These are phyloP conservation scores for Spongilla lacustris DNA, from an alignment of 37 sponge, comb jelly and placozoan genomes.

Conservation along the genomic window DNA sequence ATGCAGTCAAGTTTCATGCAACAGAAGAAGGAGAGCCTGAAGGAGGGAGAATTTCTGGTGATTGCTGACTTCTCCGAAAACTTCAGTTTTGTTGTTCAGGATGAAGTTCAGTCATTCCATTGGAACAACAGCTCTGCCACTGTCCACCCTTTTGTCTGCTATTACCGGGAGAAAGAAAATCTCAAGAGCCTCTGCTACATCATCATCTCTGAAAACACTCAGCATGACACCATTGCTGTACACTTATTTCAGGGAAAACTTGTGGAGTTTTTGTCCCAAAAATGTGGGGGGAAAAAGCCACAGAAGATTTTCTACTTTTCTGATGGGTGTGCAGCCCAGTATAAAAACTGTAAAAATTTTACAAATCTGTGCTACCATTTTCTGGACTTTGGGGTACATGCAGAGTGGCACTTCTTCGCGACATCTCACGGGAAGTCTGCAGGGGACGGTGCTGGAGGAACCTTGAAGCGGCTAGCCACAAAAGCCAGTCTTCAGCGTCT, in stretches of 20 bases:
- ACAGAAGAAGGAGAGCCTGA: slow-evolving; percentile 10
- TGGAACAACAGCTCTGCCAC: slow-evolving; percentile 67
- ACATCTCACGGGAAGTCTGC: slow-evolving; percentile 29
- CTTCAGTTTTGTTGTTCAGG: slow-evolving; percentile 54
- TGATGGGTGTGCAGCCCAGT: no score
- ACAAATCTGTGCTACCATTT: slow-evolving; percentile 11
- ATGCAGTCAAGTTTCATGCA: slow-evolving; percentile 25
- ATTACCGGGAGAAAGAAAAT: slow-evolving; percentile 24
- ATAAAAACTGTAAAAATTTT: slow-evolving; percentile 8
- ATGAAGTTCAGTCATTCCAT: slow-evolving; percentile 60
- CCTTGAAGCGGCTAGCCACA: slow-evolving; percentile 52
- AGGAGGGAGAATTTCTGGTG: slow-evolving; percentile 38
- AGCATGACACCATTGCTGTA: slow-evolving; percentile 51
- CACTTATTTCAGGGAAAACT: slow-evolving; percentile 10
- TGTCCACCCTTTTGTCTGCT: slow-evolving; percentile 47
- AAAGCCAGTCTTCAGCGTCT: slow-evolving; percentile 21
- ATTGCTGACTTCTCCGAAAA: slow-evolving; percentile 61
- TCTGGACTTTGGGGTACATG: slow-evolving; percentile 15
- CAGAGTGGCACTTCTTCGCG: slow-evolving; percentile 37
- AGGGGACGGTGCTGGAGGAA: slow-evolving; percentile 68
- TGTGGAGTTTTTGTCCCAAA: no score
- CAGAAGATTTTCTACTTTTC: slow-evolving; percentile 27
- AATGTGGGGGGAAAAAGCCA: slow-evolving; percentile 6
- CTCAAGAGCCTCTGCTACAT: slow-evolving; percentile 34
- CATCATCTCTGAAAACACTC: slow-evolving; percentile 44